Evolutionary conservation across 1,140 invertebrate genomes (phyloP).

Genomic region (Panonychus citri): DNA sequence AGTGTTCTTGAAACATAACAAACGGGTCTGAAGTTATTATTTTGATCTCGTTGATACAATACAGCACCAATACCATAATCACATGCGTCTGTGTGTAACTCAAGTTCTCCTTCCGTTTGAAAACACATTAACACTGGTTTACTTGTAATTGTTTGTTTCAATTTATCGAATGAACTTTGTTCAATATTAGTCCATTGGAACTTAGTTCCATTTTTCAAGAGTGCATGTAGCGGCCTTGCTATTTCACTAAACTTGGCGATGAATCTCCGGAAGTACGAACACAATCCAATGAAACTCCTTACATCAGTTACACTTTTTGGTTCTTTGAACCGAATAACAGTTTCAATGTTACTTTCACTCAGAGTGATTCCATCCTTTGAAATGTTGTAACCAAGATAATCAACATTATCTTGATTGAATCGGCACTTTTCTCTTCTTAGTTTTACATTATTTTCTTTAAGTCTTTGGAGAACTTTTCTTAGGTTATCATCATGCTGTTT

Average conservation of each 20-base stretch:
- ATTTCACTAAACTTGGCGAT: background rate
- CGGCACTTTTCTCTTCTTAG: conserved; percentile 12
- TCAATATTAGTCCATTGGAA: background rate
- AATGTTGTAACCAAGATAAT: conserved; percentile 9
- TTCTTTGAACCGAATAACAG: background rate
- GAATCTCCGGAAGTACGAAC: background rate
- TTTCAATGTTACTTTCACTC: background rate
- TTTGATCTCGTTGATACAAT: conserved; percentile 13
- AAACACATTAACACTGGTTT: background rate
- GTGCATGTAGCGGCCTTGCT: background rate
- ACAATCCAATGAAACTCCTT: background rate
- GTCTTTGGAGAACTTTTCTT: background rate
- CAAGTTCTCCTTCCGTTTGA: background rate
- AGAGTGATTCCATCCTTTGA: background rate
- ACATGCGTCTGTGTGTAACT: conserved; percentile 20
- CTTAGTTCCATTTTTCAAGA: background rate
- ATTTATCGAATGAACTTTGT: background rate
- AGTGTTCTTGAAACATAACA: conserved; percentile 23
- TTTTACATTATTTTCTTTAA: conserved; percentile 2
- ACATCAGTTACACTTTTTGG: background rate
- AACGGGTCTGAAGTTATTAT: background rate
- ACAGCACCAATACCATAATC: conserved; percentile 16
- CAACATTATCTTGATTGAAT: conserved; percentile 6
- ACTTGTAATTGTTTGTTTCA: background rate
- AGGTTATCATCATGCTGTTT: conserved; percentile 6